Base-by-base conservation (phyloP, 2,888 invertebrate species). In the Brachypterus glaber region DNA sequence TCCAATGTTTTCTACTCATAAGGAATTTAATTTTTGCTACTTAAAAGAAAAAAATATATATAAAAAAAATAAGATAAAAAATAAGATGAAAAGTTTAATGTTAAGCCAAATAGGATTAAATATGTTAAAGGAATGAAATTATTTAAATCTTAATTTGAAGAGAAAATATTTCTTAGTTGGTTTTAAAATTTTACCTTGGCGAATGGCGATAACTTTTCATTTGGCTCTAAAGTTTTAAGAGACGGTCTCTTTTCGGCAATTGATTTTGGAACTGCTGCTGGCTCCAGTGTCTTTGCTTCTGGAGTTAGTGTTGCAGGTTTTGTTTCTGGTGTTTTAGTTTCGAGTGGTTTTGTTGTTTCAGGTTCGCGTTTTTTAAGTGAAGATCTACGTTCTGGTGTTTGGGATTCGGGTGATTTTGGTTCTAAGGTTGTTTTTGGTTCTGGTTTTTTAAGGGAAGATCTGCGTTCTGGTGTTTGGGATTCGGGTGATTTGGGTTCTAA, bases 321-420 rank as follows among this genome's bases (percentile, higher is more conserved):
- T 59, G 69, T 64, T 63, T 43, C 43, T 24, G 37, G 31, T 25
- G 33, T 27, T 45, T 43, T 38, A 17, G 38, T 17, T 30, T 24
- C 34, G 17, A 35, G 30, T 11, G 44, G 65, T 64, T 34, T 37
- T 33, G 43, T 45, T 44, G 35, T 46, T 33, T 33, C 61, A 32
- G 66, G 58, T 44, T 66, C 66, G 30, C 64, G 59, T 40, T 65
- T 65, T 37, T 61, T 62, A 1, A 63, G 52, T 4, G 52, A 50
- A 17, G 59, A 58, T 25, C 58, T 57, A 43, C 43, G 44, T 42
- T 44, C 46, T 37, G 45, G 45, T 39, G 45, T 41, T 47, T 45
- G 45, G 25, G 37, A 25, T 37, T 40, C 41, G 11, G 43, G 26
- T 33, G 34, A 34, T 35, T 35, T 36, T 39, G 34, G 33, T 17